Percentiles rank a stretch among this genome's conserved stretches.
Evolutionary conservation across 2,113 vertebrate species (phyloP).

Genomic region (Pampusana beccarii): DNA sequence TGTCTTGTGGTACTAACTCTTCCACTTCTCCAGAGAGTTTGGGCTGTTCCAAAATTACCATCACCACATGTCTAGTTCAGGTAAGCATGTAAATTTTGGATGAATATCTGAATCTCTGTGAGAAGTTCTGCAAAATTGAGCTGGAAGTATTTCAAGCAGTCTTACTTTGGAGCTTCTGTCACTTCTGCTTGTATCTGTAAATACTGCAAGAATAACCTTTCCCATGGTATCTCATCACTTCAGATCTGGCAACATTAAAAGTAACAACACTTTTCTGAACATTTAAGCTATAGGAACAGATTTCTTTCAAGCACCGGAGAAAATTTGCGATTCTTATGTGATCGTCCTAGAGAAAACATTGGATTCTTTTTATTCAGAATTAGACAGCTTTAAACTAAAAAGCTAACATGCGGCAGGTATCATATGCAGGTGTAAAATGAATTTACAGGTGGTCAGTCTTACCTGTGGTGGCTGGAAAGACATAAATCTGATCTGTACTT

Average conservation of each 20-base stretch:
- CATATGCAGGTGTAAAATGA: background rate
- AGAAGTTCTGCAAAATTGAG: constrained; percentile 58
- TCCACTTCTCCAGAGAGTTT: constrained; percentile 28
- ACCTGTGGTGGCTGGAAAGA: background rate
- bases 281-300: constrained; percentile 69
- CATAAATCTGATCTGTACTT: background rate
- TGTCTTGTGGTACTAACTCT: background rate
- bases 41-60: constrained; percentile 52
- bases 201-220: constrained; percentile 68
- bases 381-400: background rate
- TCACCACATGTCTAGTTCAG: constrained; percentile 58
- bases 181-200: constrained; percentile 70
- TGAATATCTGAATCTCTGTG: constrained; percentile 35
- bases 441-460: background rate
- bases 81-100: constrained; percentile 62
- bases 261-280: constrained; percentile 70
- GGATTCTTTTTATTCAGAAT: background rate
- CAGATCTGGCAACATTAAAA: constrained; percentile 63
- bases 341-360: constrained; percentile 60
- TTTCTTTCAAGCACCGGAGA: constrained; percentile 59
- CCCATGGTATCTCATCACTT: constrained; percentile 60
- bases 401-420: background rate
- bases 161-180: constrained; percentile 66
- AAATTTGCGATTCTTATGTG: constrained; percentile 66
- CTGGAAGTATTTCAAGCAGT: constrained; percentile 66